Percentiles rank a stretch among this genome's conserved stretches.
Evolutionary conservation across 35 echinoderm and acorn worm genomes (phyloP).

Genomic region (Amphiura filiformis): DNA sequence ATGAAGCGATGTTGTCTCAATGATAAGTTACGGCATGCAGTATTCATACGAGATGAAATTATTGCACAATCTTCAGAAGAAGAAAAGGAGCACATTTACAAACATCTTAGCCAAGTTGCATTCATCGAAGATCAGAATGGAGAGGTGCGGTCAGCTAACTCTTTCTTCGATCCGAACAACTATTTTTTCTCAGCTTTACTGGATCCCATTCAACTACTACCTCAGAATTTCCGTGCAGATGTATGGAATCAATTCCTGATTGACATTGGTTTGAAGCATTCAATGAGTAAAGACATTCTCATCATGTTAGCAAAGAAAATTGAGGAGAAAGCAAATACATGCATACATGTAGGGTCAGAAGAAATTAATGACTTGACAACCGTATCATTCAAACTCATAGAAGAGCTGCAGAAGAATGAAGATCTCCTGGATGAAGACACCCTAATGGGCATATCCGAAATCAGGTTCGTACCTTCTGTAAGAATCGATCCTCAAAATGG

Average conservation of each 20-base stretch:
- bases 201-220: background rate
- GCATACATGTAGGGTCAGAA: background rate
- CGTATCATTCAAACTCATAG: background rate
- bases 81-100: background rate
- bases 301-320: background rate
- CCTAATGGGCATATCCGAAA: background rate
- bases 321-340: background rate
- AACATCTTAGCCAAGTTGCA: background rate
- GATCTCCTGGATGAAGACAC: background rate
- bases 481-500: background rate
- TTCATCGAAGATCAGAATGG: background rate
- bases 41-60: background rate
- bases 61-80: background rate
- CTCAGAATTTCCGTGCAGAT: background rate
- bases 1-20: background rate
- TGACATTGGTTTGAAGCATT: background rate
- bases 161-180: background rate
- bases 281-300: background rate
- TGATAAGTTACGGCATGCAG: background rate
- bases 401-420: background rate
- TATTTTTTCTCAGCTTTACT: background rate
- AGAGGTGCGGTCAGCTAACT: background rate
- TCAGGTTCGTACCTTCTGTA: conserved; percentile 1
- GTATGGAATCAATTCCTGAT: background rate
- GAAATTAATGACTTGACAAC: no score